Base-by-base conservation (phyloP, 1,140 invertebrate genomes). In the Calliopsis andreniformis region DNA sequence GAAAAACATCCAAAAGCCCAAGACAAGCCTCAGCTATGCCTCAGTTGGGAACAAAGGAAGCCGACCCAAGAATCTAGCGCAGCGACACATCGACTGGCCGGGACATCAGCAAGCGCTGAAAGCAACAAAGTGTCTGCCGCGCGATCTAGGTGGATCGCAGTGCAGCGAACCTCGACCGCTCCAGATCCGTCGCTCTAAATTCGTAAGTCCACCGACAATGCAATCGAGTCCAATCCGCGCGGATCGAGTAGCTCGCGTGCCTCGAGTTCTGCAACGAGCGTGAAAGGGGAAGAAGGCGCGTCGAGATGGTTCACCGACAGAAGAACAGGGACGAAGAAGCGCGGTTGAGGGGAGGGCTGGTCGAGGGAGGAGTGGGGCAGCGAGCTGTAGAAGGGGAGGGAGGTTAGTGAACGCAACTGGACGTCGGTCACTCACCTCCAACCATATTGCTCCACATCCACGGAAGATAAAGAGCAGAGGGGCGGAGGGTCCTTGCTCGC, bases 391-490 rank as follows among this genome's bases (percentile, higher is more conserved):
- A 59, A 39, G 35, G 43, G 20, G 68, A 79, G 85, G 85, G 86
- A 88, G 88, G 88, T 86, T 88, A 89, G 88, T 91, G 91, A 91
- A 91, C 90, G 90, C 90, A 89, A 89, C 89, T 91, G 90, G 89
- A 91, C 89, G 90, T 79, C 90, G 91, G 91, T 92, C 91, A 92
- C 70, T 92, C 89, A 92, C 91, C 91, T 92, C 90, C 79, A 88
- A 89, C 87, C 89, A 90, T 91, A 89, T 89, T 92, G 90, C 91
- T 91, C 90, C 85, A 92, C 88, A 92, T 92, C 87, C 86, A 88
- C 73, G 86, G 84, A 88, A 83, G 87, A 89, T 89, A 86, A 89
- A 87, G 84, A 55, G 70, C 32, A 67, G 73, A 73, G 66, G 77
- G 68, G 77, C 51, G 66, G 84, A 66, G 62, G 35, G 23, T 6